phyloP scores from a whole-genome alignment of 2,113 vertebrate genomes.

The Rhegmatorhina hoffmannsi region DNA sequence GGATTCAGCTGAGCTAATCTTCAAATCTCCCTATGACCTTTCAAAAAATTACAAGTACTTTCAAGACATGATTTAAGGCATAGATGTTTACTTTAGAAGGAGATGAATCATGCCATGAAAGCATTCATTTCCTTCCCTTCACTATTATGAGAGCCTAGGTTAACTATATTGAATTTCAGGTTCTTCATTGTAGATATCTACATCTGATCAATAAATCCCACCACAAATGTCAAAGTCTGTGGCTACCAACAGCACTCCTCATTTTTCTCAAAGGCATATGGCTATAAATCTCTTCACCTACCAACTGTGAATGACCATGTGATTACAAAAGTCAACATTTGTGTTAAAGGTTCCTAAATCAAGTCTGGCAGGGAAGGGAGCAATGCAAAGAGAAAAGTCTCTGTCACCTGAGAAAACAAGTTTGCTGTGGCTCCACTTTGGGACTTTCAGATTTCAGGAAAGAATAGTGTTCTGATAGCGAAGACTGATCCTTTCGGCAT shows the following conservation, averaged over 20 bases:
- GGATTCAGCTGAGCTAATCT: background rate
- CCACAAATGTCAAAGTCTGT: background rate
- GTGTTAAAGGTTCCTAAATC: background rate
- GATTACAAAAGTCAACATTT: background rate
- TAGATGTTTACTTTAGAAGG: background rate
- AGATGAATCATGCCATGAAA: background rate
- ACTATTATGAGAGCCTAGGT: background rate
- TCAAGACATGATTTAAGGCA: background rate
- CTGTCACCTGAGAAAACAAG: rapidly evolving
- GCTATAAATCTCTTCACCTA: background rate
- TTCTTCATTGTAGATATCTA: background rate
- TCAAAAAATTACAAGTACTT: background rate
- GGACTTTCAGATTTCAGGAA: background rate
- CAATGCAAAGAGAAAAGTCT: background rate
- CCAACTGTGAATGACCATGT: background rate
- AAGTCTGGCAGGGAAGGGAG: background rate
- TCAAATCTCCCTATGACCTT: background rate
- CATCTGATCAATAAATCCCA: background rate
- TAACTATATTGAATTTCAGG: background rate
- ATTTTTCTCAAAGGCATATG: background rate
- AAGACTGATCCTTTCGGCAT: background rate
- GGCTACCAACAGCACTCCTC: background rate
- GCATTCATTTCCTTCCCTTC: background rate
- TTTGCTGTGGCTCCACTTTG: background rate
- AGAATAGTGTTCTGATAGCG: background rate